A percentile compares a stretch with the other conserved stretches of the same genome.
Conservation (phyloP, 2,113 vertebrate species). For the Cepphus grylle region DNA sequence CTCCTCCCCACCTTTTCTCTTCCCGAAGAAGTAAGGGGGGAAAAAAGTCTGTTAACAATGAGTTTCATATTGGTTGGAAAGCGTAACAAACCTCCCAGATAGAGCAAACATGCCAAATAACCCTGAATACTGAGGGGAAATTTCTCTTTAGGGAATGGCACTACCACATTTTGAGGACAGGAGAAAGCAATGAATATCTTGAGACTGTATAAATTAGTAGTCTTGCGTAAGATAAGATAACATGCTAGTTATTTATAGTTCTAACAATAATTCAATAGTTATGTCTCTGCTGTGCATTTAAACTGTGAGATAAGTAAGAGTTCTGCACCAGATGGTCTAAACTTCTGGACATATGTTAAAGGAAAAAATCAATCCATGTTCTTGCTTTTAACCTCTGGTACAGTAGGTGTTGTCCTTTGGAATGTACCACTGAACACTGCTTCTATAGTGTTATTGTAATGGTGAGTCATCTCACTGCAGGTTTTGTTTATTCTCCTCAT, state of each 20-base stretch:
- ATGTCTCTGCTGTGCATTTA: not conserved
- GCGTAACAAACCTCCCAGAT: not conserved
- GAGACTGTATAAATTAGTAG: not conserved
- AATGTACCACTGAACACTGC: not conserved
- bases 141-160: not conserved
- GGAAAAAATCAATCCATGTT: not conserved
- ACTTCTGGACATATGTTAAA: accelerated
- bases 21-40: not conserved
- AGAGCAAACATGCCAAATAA: not conserved
- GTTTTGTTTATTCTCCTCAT: not conserved
- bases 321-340: not conserved
- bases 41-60: not conserved
- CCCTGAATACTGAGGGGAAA: not conserved
- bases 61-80: not conserved
- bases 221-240: not conserved
- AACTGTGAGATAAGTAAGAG: not conserved
- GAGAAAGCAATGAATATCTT: not conserved
- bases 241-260: not conserved
- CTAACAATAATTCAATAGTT: not conserved
- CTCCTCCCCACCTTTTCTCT: not conserved
- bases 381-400: constrained; percentile 23
- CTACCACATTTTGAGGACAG: not conserved
- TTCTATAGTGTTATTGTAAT: accelerated
- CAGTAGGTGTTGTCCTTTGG: not conserved
- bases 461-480: not conserved